A percentile compares a stretch with the other conserved stretches of the same genome.
These are phyloP conservation scores for Paramisgurnus dabryanus DNA, from an alignment of 2,113 vertebrate genomes.

Conservation along the genomic window DNA sequence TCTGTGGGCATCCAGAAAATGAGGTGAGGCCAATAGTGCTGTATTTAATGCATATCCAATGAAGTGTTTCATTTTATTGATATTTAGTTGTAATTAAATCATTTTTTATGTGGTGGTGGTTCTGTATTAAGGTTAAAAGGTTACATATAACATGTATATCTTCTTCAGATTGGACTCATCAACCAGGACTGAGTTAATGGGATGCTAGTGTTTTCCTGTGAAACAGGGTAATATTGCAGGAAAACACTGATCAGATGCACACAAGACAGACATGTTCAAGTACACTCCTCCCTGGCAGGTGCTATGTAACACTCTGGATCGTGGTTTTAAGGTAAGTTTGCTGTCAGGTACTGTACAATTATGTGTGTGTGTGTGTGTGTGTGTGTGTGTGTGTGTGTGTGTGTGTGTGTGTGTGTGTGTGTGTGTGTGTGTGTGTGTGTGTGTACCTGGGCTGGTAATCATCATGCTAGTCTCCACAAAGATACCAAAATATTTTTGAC, in stretches of 20 bases:
- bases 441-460: too few relatives aligned
- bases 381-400: too few relatives aligned
- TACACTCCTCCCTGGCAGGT: slow-evolving; percentile 62
- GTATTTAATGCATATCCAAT: not conserved
- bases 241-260: not conserved
- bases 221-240: not conserved
- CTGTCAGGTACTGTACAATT: not conserved
- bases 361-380: not conserved
- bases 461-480: too few relatives aligned
- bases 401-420: too few relatives aligned
- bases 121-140: not conserved
- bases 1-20: not conserved
- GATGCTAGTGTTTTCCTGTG: slow-evolving; percentile 3
- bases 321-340: slow-evolving; percentile 59
- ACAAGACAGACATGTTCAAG: slow-evolving; percentile 53
- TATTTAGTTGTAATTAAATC: not conserved
- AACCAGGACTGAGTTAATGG: not conserved
- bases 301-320: slow-evolving; percentile 64
- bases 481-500: too few relatives aligned
- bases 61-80: not conserved
- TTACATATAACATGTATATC: not conserved
- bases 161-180: slow-evolving; percentile 1
- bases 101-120: not conserved
- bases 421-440: too few relatives aligned
- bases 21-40: slow-evolving; percentile 18